Base-by-base conservation (phyloP, 2,888 invertebrate species). In the Lepidochitona cinerea region DNA sequence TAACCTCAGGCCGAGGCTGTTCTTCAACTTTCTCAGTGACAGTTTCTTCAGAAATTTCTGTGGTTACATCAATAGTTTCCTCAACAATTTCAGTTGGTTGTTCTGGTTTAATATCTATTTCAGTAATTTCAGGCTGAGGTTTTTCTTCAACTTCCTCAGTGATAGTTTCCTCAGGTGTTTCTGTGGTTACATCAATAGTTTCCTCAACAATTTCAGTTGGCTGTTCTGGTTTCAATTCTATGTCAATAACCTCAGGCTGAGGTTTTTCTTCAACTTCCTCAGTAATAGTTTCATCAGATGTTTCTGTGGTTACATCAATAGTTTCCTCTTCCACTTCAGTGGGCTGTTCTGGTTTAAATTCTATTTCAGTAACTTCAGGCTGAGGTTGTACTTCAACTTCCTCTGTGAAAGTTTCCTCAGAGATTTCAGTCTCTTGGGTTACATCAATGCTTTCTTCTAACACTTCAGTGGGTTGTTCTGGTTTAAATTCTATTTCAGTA, bases 341-440 rank as follows among this genome's bases (percentile, higher is more conserved):
- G 7, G 29, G 7, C 33, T 65, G 33, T 12, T 9, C 7, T 65
- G 32, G 32, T 32, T 6, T 23, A 65, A 65, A 29, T 65, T 65
- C 65, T 32, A 65, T 7, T 12, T 32, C 65, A 7, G 33, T 33
- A 33, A 12, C 23, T 65, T 65, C 65, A 32, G 23, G 65, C 33
- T 32, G 7, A 65, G 32, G 33, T 32, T 65, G 65, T 41, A 12
- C 41, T 41, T 41, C 41, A 41, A 41, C 18, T 9, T 12, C 18
- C 18, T 41, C 41, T 12, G 41, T 41, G 41, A 49, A 1, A 49
- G 7, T 7, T 49, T 49, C 49, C 32, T 74, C 71, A 52, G 54
- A 37, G 65, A 73, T 68, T 49, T 77, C 68, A 67, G 77, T 74
- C n/a, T n/a, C n/a, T n/a, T n/a, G n/a, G 67, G 77, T 79, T 18